phyloP scores from a whole-genome alignment of 2,797 vertebrate species.

The Semotilus atromaculatus region DNA sequence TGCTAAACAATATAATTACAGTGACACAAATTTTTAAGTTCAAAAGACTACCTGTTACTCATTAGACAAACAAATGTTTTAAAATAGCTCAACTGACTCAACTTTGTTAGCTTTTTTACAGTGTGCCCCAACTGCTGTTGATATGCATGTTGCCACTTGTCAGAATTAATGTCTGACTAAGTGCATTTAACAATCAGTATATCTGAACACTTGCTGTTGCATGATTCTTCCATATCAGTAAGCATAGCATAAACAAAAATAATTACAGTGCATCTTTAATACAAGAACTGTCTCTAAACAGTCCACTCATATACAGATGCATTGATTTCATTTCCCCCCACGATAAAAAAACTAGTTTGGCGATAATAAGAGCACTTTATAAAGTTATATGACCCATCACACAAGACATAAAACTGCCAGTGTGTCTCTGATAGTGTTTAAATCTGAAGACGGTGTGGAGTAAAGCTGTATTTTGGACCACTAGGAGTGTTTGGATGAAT shows the following conservation, averaged over 20 bases:
- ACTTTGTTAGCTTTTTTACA: too few species aligned
- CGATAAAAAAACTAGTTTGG: neutral
- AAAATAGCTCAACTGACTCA: too few species aligned
- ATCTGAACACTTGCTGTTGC: too few species aligned
- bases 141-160: neutral
- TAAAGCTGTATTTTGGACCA: neutral
- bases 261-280: neutral
- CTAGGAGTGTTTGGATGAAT: neutral
- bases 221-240: neutral
- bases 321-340: neutral
- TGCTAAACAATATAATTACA: too few species aligned
- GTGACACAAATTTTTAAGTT: too few species aligned
- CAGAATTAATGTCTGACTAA: too few species aligned
- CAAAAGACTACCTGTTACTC: too few species aligned
- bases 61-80: too few species aligned
- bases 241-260: neutral
- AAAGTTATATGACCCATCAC: slow-evolving; percentile 51
- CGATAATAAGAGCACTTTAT: slow-evolving; percentile 38
- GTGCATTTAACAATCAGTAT: too few species aligned
- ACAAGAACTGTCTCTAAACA: neutral
- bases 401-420: slow-evolving; percentile 43
- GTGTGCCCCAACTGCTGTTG: neutral
- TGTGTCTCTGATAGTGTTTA: slow-evolving; percentile 22
- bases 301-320: neutral
- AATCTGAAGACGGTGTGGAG: slow-evolving; percentile 13